Evolutionary conservation across 2,113 vertebrate genomes (phyloP).

Genomic region (Syngnathus floridae): DNA sequence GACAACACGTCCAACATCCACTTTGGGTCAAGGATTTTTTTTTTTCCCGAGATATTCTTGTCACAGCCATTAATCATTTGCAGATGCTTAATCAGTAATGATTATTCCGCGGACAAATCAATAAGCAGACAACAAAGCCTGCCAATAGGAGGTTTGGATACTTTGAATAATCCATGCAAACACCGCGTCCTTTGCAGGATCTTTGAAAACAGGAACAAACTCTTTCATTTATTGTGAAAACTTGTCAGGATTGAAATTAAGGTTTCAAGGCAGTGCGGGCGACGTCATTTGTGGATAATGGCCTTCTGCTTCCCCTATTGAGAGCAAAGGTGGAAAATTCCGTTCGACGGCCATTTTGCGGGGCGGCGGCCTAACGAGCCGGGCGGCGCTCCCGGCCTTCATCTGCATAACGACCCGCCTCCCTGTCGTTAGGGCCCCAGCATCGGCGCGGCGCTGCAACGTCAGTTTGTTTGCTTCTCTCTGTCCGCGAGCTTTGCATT

Average conservation of each 20-base stretch:
- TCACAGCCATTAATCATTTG: conserved; percentile 38
- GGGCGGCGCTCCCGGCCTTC: conserved; percentile 78
- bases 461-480: conserved; percentile 97
- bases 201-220: not conserved
- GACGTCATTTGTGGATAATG: not conserved
- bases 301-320: conserved; percentile 11
- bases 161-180: conserved; percentile 10
- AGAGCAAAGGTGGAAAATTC: conserved; percentile 73
- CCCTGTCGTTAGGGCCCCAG: conserved; percentile 61
- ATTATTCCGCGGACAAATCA: conserved; percentile 40
- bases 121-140: conserved; percentile 25
- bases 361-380: conserved; percentile 99
- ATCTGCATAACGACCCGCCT: conserved; percentile 98
- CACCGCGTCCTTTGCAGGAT: not conserved
- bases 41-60: conserved; percentile 29
- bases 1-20: not conserved
- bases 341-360: conserved; percentile 96
- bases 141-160: conserved; percentile 24
- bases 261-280: not conserved
- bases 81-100: conserved; percentile 38
- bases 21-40: conserved; percentile 19
- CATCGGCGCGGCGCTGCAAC: conserved; percentile 65
- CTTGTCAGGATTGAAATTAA: no score
- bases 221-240: not conserved
- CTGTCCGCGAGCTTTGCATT: conserved; percentile 99